Evolutionary conservation across 2,888 invertebrate species (phyloP), one percentile per base, ranked within the genome.

Genomic region (Stegophylla sp.): DNA sequence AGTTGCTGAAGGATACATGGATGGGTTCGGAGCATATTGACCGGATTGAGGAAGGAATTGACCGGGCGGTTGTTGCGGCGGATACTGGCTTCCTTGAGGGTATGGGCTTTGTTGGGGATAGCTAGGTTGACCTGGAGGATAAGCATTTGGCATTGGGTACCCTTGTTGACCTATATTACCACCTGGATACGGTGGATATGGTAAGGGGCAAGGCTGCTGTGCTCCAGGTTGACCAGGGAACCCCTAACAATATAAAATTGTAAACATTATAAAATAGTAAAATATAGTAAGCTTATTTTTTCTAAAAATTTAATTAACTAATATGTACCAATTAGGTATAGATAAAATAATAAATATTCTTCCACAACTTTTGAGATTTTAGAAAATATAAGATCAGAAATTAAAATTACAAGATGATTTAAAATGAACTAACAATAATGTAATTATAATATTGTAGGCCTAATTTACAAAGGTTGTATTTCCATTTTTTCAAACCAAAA

Each of bases 61-160:
- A 45, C 82, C 73, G 0, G 84, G 82, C 74, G 83, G 83, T 12
- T 84, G 82, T n/a, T 84, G 82, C 15, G 83, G 48, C 15, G 83
- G 81, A 64, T 83, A 76, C 43, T 82, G 75, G 17, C 82, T 72
- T 51, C 69, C 53, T 59, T 85, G 86, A 67, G 88, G 87, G 48
- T 86, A 73, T 28, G 84, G 83, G 53, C 64, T 71, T 23, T 83
- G 81, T 56, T 84, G 82, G 20, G 84, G 83, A 71, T 83, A 83
- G 23, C 83, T 83, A 66, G 84, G 81, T 64, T 84, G 83, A 10
- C 83, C 72, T 4, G 84, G 86, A 13, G 83, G 82, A 67, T 82
- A 83, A 53, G 82, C 69, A 59, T 71, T 71, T n/a, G 82, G 66
- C 43, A 71, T 69, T n/a, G 82, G 81, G 43, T 81, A 83, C 17